phyloP scores from a whole-genome alignment of 1,140 invertebrate genomes.

The Drosophila bocki region DNA sequence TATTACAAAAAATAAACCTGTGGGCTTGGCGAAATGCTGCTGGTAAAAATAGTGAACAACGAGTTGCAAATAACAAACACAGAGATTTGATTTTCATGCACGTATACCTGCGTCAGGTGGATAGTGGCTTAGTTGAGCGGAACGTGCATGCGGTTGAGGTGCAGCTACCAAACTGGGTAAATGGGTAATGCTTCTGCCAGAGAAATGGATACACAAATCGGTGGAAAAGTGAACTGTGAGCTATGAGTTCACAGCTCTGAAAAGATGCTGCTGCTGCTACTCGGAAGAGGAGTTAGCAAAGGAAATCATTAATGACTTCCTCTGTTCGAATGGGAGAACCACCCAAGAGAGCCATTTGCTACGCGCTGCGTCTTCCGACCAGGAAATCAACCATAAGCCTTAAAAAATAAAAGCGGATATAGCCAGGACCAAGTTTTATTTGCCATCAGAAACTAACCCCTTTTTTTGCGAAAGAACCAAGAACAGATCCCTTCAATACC shows the following conservation, averaged over 20 bases:
- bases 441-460: constrained; percentile 14
- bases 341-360: constrained; percentile 11
- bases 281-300: constrained; percentile 24
- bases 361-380: constrained; percentile 14
- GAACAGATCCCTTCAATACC: constrained; percentile 15
- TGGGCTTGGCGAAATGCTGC: constrained; percentile 1
- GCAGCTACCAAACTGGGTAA: constrained; percentile 35
- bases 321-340: not conserved
- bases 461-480: not conserved
- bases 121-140: constrained; percentile 26
- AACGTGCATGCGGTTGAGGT: constrained; percentile 66
- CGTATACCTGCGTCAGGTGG: constrained; percentile 45
- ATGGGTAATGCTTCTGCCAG: constrained; percentile 23
- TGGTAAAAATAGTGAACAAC: constrained; percentile 54
- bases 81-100: constrained; percentile 80
- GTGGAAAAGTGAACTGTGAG: not conserved
- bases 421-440: constrained; percentile 24
- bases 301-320: constrained; percentile 47
- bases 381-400: constrained; percentile 36
- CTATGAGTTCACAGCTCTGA: not conserved
- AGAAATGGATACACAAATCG: constrained; percentile 5
- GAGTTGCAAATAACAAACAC: constrained; percentile 72
- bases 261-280: not conserved
- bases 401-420: constrained; percentile 30
- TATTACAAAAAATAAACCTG: constrained; percentile 22